phyloP scores from a whole-genome alignment of 2,888 invertebrate species.

The Therioaphis trifolii region DNA sequence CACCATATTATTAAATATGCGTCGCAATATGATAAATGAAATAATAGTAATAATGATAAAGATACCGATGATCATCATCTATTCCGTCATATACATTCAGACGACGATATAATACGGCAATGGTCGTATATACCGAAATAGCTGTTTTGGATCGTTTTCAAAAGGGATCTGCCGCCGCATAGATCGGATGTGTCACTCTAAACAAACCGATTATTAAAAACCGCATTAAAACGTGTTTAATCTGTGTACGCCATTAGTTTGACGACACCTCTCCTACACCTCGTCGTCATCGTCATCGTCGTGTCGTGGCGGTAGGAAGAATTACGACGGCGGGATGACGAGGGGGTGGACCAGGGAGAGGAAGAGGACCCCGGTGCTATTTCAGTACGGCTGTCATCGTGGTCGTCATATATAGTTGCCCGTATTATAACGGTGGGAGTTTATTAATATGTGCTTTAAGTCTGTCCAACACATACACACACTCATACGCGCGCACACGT shows the following conservation, averaged over 20 bases:
- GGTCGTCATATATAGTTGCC: constrained; percentile 58
- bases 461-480: constrained; percentile 23
- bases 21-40: not conserved
- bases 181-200: constrained; percentile 62
- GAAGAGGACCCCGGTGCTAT: constrained; percentile 6
- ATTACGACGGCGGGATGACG: not conserved
- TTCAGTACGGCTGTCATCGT: constrained; percentile 62
- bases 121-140: constrained; percentile 55
- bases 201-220: constrained; percentile 63
- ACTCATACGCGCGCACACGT: not conserved
- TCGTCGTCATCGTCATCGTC: not conserved
- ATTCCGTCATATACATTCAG: not conserved
- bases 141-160: constrained; percentile 61
- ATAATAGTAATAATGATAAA: constrained; percentile 16
- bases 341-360: not conserved
- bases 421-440: constrained; percentile 57
- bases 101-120: constrained; percentile 41
- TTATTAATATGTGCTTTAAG: constrained; percentile 59
- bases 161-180: constrained; percentile 59
- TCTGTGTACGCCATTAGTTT: constrained; percentile 63
- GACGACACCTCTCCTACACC: constrained; percentile 50
- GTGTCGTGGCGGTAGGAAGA: not conserved
- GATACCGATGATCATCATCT: constrained; percentile 24
- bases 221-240: constrained; percentile 63
- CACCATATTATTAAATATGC: no score